Evolutionary conservation across 2,797 vertebrate genomes (phyloP).

Genomic region (Falco peregrinus): DNA sequence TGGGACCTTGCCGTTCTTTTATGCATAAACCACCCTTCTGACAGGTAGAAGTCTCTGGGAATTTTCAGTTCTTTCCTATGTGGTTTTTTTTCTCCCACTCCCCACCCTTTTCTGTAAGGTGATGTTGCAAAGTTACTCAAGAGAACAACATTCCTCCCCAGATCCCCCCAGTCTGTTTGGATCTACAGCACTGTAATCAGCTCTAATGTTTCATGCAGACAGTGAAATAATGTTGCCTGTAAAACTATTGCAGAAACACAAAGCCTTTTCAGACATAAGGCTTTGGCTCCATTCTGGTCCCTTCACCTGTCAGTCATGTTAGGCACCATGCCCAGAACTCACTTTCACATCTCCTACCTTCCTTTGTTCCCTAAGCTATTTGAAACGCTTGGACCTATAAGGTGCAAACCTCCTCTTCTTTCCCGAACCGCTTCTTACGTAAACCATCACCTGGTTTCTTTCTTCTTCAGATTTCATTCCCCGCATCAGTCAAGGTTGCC

Average conservation of each 20-base stretch:
- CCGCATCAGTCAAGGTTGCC: neutral
- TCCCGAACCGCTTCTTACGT: neutral
- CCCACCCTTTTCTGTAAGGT: neutral
- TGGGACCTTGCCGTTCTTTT: neutral
- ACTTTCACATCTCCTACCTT: neutral
- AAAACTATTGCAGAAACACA: neutral
- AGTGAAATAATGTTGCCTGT: neutral
- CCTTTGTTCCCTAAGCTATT: neutral
- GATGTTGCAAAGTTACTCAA: neutral
- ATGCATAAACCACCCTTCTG: neutral
- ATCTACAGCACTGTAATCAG: neutral
- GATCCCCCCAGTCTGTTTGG: neutral
- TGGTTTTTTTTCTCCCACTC: neutral
- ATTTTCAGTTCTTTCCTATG: neutral
- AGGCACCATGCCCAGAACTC: neutral
- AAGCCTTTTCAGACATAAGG: neutral
- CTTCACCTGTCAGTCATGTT: neutral
- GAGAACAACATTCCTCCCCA: neutral
- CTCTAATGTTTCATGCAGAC: neutral
- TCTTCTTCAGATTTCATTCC: neutral
- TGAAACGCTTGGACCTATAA: neutral
- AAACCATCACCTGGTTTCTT: neutral
- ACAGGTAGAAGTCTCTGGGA: neutral
- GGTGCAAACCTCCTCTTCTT: neutral
- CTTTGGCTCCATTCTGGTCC: neutral